These are phyloP conservation scores for Casuarius casuarius DNA, from an alignment of 2,113 vertebrate genomes.

Conservation along the genomic window DNA sequence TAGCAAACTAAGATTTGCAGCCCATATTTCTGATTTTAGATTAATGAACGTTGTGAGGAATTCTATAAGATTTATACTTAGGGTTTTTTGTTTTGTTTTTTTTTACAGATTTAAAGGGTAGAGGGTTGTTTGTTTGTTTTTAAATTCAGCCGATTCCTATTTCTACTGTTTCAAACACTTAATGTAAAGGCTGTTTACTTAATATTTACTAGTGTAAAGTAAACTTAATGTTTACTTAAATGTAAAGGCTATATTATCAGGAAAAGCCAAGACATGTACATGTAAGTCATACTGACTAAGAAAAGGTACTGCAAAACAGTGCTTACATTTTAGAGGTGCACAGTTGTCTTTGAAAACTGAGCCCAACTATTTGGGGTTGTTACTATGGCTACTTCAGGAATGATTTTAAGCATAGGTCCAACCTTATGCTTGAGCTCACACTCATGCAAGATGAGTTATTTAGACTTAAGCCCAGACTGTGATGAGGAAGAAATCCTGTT, in stretches of 20 bases:
- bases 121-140: neutral
- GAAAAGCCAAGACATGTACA: fast-evolving
- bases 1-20: neutral
- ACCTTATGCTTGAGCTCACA: neutral
- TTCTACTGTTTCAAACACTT: neutral
- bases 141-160: neutral
- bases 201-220: no score
- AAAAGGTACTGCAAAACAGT: neutral
- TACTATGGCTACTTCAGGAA: neutral
- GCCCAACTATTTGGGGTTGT: neutral
- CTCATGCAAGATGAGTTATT: neutral
- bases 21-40: neutral
- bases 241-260: neutral
- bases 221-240: no score
- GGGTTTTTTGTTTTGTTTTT: no score
- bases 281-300: neutral
- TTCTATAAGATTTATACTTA: neutral
- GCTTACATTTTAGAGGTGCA: neutral
- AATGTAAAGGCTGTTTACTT: no score
- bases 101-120: neutral
- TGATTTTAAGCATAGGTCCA: neutral
- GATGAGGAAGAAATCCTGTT: neutral
- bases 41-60: neutral
- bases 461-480: neutral
- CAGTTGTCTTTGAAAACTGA: neutral